Conservation (phyloP, 2,888 invertebrate genomes). For the Fabriciana adippe region DNA sequence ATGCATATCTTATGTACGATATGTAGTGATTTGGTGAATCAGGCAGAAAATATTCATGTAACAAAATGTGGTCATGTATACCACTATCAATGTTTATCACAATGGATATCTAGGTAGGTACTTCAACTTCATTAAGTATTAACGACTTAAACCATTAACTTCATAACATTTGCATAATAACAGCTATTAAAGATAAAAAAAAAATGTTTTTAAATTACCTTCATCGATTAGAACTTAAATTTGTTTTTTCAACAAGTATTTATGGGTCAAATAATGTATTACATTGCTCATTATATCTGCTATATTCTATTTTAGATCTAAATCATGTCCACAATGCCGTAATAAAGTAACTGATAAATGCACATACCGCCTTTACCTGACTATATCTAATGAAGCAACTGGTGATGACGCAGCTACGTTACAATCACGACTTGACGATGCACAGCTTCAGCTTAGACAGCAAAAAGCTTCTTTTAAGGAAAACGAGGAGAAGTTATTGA, state of each 20-base stretch:
- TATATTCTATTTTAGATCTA: conserved; percentile 77
- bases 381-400: conserved; percentile 81
- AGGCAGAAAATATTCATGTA: conserved; percentile 82
- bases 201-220: background rate
- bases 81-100: conserved; percentile 84
- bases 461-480: conserved; percentile 64
- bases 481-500: conserved; percentile 50
- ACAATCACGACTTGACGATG: conserved; percentile 85
- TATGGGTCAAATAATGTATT: too few species aligned
- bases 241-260: too few species aligned
- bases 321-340: conserved; percentile 90
- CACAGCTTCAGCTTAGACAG: conserved; percentile 80
- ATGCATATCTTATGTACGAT: conserved; percentile 86
- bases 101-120: conserved; percentile 86
- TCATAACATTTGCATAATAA: background rate
- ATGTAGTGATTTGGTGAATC: conserved; percentile 85
- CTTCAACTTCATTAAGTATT: background rate
- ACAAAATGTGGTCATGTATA: conserved; percentile 89
- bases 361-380: conserved; percentile 86
- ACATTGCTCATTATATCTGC: background rate
- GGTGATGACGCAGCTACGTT: conserved; percentile 83
- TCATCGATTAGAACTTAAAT: too few species aligned
- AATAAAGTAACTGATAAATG: conserved; percentile 83
- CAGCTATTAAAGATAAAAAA: background rate
- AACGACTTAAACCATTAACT: background rate